Percentiles rank a stretch among this genome's conserved stretches.
These are phyloP conservation scores for Cremastinae sp. DNA, from an alignment of 2,888 invertebrate genomes.

Conservation along the genomic window DNA sequence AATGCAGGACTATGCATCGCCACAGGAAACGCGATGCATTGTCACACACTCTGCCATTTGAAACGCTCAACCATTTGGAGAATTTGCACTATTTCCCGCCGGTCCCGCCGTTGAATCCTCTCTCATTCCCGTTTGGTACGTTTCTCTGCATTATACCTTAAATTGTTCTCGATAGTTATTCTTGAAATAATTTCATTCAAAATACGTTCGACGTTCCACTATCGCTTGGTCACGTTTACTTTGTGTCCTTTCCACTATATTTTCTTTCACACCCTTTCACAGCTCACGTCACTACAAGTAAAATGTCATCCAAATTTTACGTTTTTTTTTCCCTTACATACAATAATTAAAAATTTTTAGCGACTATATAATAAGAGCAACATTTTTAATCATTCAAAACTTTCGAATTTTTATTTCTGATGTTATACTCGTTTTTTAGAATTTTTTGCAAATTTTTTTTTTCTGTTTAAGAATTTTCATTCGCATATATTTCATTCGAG, in stretches of 20 bases:
- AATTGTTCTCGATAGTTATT: slow-evolving; percentile 12
- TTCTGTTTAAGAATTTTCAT: slow-evolving; percentile 1
- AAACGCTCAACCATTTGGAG: slow-evolving; percentile 6
- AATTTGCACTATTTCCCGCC: slow-evolving; percentile 32
- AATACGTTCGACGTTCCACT: neutral
- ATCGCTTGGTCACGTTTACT: neutral
- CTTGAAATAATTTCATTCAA: neutral
- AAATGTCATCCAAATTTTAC: too few relatives aligned
- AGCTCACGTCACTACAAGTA: too few relatives aligned
- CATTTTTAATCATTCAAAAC: too few relatives aligned
- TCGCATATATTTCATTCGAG: slow-evolving; percentile 23
- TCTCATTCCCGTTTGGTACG: slow-evolving; percentile 39
- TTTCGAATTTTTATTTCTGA: too few relatives aligned
- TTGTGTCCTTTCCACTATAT: neutral
- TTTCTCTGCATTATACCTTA: slow-evolving; percentile 28
- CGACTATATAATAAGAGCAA: too few relatives aligned
- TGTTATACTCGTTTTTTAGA: too few relatives aligned
- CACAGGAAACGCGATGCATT: slow-evolving; percentile 48
- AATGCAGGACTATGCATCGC: slow-evolving; percentile 62
- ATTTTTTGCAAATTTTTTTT: too few relatives aligned
- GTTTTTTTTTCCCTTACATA: too few relatives aligned
- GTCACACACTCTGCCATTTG: slow-evolving; percentile 34
- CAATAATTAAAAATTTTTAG: too few relatives aligned
- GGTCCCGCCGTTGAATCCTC: slow-evolving; percentile 28
- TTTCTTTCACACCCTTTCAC: too few relatives aligned